Conservation (phyloP, 2,797 vertebrate species). For the Valencia hispanica region DNA sequence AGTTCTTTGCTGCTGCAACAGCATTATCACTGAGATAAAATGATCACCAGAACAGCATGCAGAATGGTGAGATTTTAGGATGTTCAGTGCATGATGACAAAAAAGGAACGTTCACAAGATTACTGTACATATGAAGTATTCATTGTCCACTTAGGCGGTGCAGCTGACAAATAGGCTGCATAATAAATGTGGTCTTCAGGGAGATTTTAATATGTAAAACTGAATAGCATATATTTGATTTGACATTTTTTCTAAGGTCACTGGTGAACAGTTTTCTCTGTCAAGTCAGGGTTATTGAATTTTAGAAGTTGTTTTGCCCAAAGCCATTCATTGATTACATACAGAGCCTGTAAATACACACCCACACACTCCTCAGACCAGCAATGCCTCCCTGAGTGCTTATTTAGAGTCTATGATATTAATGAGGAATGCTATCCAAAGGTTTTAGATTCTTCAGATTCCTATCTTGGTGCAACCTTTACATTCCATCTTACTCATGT, state of each 20-base stretch:
- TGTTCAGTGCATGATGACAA: neutral
- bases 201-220: slow-evolving; percentile 65
- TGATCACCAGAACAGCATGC: neutral
- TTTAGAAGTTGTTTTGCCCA: slow-evolving; percentile 56
- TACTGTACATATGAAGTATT: neutral
- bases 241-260: slow-evolving; percentile 72
- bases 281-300: slow-evolving; percentile 66
- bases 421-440: slow-evolving; percentile 21
- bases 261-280: slow-evolving; percentile 60
- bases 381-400: slow-evolving; percentile 6
- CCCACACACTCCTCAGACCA: slow-evolving; percentile 13
- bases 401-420: slow-evolving; percentile 17
- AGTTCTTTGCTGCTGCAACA: neutral
- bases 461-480: neutral
- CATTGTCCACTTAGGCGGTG: slow-evolving; percentile 11
- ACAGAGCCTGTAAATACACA: slow-evolving; percentile 17
- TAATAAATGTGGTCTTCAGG: slow-evolving; percentile 50
- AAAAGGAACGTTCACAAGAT: slow-evolving; percentile 1
- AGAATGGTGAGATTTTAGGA: neutral
- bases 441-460: slow-evolving; percentile 7
- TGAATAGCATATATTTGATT: slow-evolving; percentile 61
- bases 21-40: neutral
- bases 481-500: neutral
- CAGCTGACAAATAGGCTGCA: slow-evolving; percentile 45
- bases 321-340: slow-evolving; percentile 57